Base-by-base conservation (phyloP, 2,888 invertebrate species). In the Drosophila nr. perissopoda region DNA sequence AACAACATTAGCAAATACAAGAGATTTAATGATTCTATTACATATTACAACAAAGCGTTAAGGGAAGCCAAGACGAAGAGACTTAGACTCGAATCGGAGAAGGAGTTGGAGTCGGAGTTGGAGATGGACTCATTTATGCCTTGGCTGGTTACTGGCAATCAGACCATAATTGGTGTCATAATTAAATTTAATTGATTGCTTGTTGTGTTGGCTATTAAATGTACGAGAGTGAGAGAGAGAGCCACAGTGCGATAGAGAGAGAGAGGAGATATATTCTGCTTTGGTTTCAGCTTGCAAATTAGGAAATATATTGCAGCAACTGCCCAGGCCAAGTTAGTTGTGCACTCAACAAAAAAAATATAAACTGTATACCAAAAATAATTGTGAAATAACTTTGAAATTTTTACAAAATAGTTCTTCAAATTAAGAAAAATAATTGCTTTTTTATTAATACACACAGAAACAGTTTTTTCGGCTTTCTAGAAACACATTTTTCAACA, bases 111-210 rank as follows among this genome's bases (percentile, higher is more conserved):
- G 57, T 21, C n/a, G 64, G 45, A 62, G 73, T 7, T 34, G 70
- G 58, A 56, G 54, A 38, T 38, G 56, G 38, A 48, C 59, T 72
- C 74, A 77, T 77, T 77, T 77, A 59, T 64, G 72, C 84, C 65
- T 61, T 60, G 70, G 54, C 71, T 56, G 61, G 52, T 61, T 64
- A 63, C 72, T 67, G 76, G 83, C 83, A 87, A 87, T 87, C 89
- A 87, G 87, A 56, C 87, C 90, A 78, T 87, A 87, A 89, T 89
- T 87, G 87, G 87, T 90, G 85, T 82, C 87, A 87, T 87, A 87
- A 87, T 87, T 87, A 87, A 87, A 87, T 87, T 87, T 89, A 87
- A 87, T 87, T 87, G 87, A 87, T 90, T 90, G 90, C 69, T 66
- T 72, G 45, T 27, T 74, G 60, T 66, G 58, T 33, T 51, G 53